These are phyloP conservation scores for Sphenopsis melanotis DNA, from an alignment of 2,797 vertebrate genomes.

Conservation along the genomic window DNA sequence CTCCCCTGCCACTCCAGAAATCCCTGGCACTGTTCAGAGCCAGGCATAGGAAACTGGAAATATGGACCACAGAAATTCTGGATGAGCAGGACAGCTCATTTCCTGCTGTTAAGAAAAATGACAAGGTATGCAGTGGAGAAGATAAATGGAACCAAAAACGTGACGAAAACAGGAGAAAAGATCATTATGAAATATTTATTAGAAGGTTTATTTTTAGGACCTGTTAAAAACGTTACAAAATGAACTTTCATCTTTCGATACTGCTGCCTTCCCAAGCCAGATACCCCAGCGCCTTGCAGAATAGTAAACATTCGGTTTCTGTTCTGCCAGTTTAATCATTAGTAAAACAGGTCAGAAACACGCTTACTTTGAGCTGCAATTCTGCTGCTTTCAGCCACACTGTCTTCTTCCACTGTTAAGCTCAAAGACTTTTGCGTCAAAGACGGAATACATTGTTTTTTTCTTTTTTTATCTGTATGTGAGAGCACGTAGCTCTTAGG, in stretches of 20 bases:
- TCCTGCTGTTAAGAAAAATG: neutral
- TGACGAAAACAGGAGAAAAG: neutral
- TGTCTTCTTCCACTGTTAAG: neutral
- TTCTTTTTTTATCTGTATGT: neutral
- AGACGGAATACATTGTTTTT: neutral
- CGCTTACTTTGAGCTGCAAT: neutral
- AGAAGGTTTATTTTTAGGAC: neutral
- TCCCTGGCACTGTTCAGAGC: neutral
- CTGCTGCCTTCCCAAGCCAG: neutral
- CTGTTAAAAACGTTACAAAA: neutral
- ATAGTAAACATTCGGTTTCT: neutral
- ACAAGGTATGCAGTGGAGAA: neutral
- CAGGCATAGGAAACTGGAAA: neutral
- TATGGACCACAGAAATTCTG: neutral
- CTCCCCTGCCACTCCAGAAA: neutral
- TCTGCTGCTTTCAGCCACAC: neutral
- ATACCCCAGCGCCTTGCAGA: neutral
- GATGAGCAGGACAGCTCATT: neutral
- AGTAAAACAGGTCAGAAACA: neutral
- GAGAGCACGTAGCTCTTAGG: neutral
- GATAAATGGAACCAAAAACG: fast-evolving
- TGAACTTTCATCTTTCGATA: neutral
- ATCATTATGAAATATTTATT: neutral
- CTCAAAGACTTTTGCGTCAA: neutral
- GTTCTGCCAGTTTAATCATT: slow-evolving; percentile 50